Evolutionary conservation across 2,888 invertebrate species (phyloP), one percentile per base, ranked within the genome.

Genomic region (Dicranocentrus wangi): DNA sequence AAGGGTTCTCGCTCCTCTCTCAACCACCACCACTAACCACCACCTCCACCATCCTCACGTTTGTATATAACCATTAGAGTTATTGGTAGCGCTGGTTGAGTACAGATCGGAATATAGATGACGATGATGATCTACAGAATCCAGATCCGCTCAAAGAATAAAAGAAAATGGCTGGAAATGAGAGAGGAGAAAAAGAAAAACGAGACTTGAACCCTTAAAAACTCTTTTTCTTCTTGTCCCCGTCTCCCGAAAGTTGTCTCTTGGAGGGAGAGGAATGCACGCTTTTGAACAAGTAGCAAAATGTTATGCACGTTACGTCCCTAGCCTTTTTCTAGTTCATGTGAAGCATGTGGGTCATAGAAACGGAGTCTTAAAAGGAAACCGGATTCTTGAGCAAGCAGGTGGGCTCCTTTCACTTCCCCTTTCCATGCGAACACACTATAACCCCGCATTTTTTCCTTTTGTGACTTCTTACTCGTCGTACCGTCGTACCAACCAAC

Each of bases 151-250:
- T 63, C 43, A 58, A 55, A 47, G 58, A 65, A 75, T 17, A 65
- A 28, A 17, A 28, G 23, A 60, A 65, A 43, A 47, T 43, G 61
- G 27, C 2, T 23, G 61, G 65, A 51, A 65, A 65, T 65, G 65
- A 65, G 42, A 32, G 32, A 63, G 47, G 28, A 66, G 21, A 27
- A 61, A 66, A 28, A 27, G 65, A 60, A 51, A 73, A 61, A 76
- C 76, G 76, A 66, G 76, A 76, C 76, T 58, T 66, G 76, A 76
- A 76, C 66, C 63, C 65, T 66, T 13, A 76, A 73, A 65, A 60
- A 55, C n/a, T 28, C 51, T 32, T 66, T 27, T 75, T 15, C 42
- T 66, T 15, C n/a, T 27, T 13, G 47, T 43, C 28, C 42, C n/a
- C n/a, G 8, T 55, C 55, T 55, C 23, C 21, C 21, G 32, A 7